Evolutionary conservation across 1,140 invertebrate genomes (phyloP).

Genomic region (Nixonia krombeini): DNA sequence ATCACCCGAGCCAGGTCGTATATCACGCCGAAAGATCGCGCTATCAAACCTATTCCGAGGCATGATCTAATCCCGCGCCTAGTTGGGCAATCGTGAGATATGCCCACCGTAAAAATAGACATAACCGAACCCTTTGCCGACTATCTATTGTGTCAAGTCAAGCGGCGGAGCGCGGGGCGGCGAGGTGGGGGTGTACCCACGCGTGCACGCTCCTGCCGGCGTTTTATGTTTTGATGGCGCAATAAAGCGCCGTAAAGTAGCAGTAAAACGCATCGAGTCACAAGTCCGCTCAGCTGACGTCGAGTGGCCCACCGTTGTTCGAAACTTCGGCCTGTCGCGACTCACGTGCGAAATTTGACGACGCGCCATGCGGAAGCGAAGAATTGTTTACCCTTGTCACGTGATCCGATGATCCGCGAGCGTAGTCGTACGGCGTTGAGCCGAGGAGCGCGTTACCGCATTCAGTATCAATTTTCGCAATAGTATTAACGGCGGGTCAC

Average conservation of each 20-base stretch:
- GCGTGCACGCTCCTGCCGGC: conserved; percentile 63
- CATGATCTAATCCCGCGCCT: neutral
- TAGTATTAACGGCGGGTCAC: no score
- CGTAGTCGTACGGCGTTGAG: no score
- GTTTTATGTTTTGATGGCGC: conserved; percentile 73
- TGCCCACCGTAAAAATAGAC: conserved; percentile 25
- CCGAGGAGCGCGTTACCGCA: no score
- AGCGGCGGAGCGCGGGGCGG: conserved; percentile 43
- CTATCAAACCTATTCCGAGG: neutral
- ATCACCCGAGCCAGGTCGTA: no score
- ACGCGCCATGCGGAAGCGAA: conserved; percentile 15
- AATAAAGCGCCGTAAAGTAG: conserved; percentile 72
- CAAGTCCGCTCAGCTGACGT: conserved; percentile 69
- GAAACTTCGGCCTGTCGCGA: conserved; percentile 20
- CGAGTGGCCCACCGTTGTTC: conserved; percentile 55
- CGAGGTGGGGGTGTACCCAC: conserved; percentile 63
- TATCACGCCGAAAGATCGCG: no score
- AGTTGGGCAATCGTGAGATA: neutral
- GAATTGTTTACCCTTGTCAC: conserved; percentile 1
- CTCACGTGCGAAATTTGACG: conserved; percentile 33
- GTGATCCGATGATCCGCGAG: no score
- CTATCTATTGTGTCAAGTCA: conserved; percentile 40
- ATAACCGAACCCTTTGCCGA: conserved; percentile 29
- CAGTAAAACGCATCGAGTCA: conserved; percentile 72
- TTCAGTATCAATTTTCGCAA: no score